A percentile compares a stretch with the other conserved stretches of the same genome.
These are phyloP conservation scores for Poeciliopsis prolifica DNA, from an alignment of 2,113 vertebrate genomes.

Conservation along the genomic window DNA sequence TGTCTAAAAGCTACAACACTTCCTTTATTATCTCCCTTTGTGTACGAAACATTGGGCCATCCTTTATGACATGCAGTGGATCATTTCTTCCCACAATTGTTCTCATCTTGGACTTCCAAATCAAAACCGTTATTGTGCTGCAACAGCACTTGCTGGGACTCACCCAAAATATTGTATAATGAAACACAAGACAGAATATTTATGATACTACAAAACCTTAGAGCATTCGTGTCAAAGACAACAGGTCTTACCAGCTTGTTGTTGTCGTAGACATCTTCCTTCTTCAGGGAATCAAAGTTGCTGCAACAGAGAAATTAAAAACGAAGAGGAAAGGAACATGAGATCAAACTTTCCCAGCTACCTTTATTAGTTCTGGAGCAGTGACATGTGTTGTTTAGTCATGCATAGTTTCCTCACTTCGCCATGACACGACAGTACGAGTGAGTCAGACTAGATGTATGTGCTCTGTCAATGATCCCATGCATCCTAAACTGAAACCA, in stretches of 20 bases:
- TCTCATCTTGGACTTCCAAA: background rate
- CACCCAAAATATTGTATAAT: background rate
- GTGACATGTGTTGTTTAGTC: slow-evolving; percentile 23
- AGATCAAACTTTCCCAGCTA: slow-evolving; percentile 3
- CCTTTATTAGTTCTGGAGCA: slow-evolving; percentile 14
- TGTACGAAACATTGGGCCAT: background rate
- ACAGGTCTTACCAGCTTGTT: slow-evolving; percentile 89
- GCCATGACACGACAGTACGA: slow-evolving; percentile 9
- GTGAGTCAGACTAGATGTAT: background rate
- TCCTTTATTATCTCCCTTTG: slow-evolving; percentile 1
- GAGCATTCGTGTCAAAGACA: background rate
- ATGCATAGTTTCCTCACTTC: background rate
- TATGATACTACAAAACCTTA: background rate
- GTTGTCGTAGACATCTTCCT: slow-evolving; percentile 93
- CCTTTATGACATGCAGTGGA: background rate
- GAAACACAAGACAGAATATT: background rate
- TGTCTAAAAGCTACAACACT: background rate
- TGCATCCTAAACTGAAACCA: background rate
- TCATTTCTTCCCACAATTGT: background rate
- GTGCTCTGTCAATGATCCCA: slow-evolving; percentile 7
- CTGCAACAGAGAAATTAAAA: slow-evolving; percentile 73
- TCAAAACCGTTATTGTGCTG: background rate
- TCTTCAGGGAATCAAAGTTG: slow-evolving; percentile 87
- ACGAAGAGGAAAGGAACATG: slow-evolving; percentile 12
- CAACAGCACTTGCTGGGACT: background rate